Evolutionary conservation across 2,113 vertebrate species (phyloP), one percentile per base, ranked within the genome.

Genomic region (Rhizomys pruinosus): DNA sequence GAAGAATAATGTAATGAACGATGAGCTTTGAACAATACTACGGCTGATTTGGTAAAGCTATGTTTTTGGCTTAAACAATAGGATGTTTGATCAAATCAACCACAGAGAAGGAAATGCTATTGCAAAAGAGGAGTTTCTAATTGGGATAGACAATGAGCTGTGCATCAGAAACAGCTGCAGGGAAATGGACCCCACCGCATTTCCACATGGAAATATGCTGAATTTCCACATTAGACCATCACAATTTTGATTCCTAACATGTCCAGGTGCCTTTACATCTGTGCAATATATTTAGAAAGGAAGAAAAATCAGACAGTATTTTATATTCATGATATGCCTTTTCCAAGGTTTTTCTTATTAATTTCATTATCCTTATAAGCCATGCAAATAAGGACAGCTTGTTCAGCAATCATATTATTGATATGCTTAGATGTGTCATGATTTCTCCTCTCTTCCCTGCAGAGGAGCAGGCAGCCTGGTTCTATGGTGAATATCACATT

Each of bases 11-110:
- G 80, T 94, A 94, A 96, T 81, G 94, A 96, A 96, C 84, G 81
- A 76, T 61, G 91, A 95, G 77, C 87, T 96, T 89, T 91, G 92
- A 96, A 97, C 96, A 97, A 97, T 97, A 96, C 80, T 61, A 69
- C 17, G 92, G 84, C 91, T 97, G 97, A 97, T 97, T 97, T 97
- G 94, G 97, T 97, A 97, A 97, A 94, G 86, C 92, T 94, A 96
- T 96, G 97, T 97, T 97, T 97, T 93, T 93, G 89, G 82, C 92
- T 94, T 91, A 93, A 94, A 97, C 97, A 97, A 97, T 97, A 87
- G 91, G 87, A 93, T 73, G 64, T 94, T 97, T 97, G 96, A 97
- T 97, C 97, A 96, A 97, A 97, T 97, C 97, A 97, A 19, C 94
- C 94, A 95, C 94, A 93, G 87, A 97, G 95, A 95, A 96, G 95